These are phyloP conservation scores for Formicarius rufipectus DNA, from an alignment of 2,113 vertebrate species.

Conservation along the genomic window DNA sequence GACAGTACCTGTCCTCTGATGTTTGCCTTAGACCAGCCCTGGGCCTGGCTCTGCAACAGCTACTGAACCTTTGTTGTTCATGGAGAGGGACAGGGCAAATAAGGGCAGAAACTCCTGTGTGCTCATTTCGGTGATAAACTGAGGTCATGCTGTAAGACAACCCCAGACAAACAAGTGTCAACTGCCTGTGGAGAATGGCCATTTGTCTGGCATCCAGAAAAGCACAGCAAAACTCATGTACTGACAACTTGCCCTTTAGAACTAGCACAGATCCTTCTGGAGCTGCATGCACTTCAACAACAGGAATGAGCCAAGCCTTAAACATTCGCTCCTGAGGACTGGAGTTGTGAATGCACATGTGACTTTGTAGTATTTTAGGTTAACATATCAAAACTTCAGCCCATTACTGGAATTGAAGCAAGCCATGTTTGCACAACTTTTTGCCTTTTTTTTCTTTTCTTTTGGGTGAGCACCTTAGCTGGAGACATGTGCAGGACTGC, in stretches of 20 bases:
- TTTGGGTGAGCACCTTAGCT: neutral
- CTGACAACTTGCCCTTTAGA: slow-evolving; percentile 12
- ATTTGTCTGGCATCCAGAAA: slow-evolving; percentile 13
- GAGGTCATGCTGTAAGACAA: neutral
- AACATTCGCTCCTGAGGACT: neutral
- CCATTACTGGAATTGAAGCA: neutral
- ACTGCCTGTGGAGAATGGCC: neutral
- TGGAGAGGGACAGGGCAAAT: neutral
- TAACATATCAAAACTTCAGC: neutral
- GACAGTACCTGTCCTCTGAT: neutral
- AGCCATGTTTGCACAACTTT: neutral
- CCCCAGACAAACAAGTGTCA: neutral
- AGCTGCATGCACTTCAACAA: neutral
- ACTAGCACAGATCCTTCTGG: neutral
- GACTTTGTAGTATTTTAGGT: neutral
- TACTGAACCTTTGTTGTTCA: neutral
- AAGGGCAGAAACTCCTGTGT: neutral
- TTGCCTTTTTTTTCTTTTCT: neutral
- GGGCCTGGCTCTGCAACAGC: neutral
- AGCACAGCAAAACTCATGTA: neutral
- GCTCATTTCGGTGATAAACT: neutral
- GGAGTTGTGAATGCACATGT: neutral
- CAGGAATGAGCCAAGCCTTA: neutral
- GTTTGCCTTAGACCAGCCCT: neutral
- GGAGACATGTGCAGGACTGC: neutral